A percentile compares a stretch with the other conserved stretches of the same genome.
phyloP scores from a whole-genome alignment of 2,888 invertebrate species.

The Ormyrus pomaceus region DNA sequence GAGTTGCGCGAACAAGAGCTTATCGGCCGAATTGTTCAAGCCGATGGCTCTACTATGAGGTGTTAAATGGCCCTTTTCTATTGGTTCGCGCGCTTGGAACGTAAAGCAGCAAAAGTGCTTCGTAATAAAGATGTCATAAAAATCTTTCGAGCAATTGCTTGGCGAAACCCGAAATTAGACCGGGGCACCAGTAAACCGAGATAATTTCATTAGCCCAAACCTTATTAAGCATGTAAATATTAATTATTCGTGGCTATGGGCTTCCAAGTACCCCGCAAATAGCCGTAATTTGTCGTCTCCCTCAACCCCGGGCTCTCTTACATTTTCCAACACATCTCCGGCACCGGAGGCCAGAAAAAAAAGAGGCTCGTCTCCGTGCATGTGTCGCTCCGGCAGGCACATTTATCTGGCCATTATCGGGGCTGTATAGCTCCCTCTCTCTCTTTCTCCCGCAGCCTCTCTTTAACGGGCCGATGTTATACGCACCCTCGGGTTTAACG shows the following conservation, averaged over 20 bases:
- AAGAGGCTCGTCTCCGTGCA: not conserved
- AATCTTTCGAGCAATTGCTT: no score
- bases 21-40: not conserved
- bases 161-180: constrained; percentile 5
- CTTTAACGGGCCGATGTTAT: constrained; percentile 64
- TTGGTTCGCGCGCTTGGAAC: no score
- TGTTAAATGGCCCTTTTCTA: no score
- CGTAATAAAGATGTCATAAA: no score
- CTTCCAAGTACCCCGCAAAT: constrained; percentile 16
- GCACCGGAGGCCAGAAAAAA: not conserved
- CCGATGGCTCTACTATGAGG: no score
- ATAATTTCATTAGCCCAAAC: constrained; percentile 7
- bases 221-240: constrained; percentile 23
- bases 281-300: constrained; percentile 37
- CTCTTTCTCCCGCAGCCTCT: constrained; percentile 9
- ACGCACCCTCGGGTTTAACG: constrained; percentile 68
- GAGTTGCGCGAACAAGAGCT: constrained; percentile 12
- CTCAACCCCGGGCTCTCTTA: not conserved
- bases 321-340: not conserved
- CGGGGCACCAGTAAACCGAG: not conserved
- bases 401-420: constrained; percentile 59
- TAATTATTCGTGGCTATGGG: constrained; percentile 21
- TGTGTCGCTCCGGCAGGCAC: constrained; percentile 24
- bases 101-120: no score
- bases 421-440: constrained; percentile 31